Evolutionary conservation across 2,888 invertebrate species (phyloP), one percentile per base, ranked within the genome.

Genomic region (Ophion slaviceki): DNA sequence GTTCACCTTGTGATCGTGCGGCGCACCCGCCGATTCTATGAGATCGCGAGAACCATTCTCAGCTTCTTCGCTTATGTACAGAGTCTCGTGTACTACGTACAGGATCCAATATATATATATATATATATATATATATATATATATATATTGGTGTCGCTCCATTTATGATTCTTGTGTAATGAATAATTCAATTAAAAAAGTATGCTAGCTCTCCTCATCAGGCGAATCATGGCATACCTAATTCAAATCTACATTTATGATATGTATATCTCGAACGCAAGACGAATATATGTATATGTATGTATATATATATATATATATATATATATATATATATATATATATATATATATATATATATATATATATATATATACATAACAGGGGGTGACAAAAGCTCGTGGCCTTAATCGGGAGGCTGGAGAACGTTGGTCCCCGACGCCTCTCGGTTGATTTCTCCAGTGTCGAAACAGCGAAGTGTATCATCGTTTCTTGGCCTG

Each of bases 181-280:
- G 86, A 86, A 86, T 86, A 86, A 86, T 86, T 86, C 86, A 83
- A 86, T 86, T 64, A 67, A 77, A 83, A 80, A 77, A 62, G 24
- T 74, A 77, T 14, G 57, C 83, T 40, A 14, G 61, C 53, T 53
- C n/a, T 80, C 77, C 77, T 80, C 80, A 79, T 83, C 76, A 70
- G 59, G 45, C 32, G 64, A 64, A 83, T 83, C 86, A 86, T 86
- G 86, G 86, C 86, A 86, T 86, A 59, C 86, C 83, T 86, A 83
- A 86, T 83, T 80, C 80, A 86, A 78, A 78, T 78, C 24, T 53
- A 68, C 67, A 53, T 74, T 61, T 70, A 74, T 66, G 72, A 80
- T 80, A 83, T 77, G 79, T 68, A 80, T 74, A 82, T 80, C 53
- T 47, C 28, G 36, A 20, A 68, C 61, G 61, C 20, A 47, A 75